Evolutionary conservation across 1,140 invertebrate genomes (phyloP).

Genomic region (Nautilus pompilius): DNA sequence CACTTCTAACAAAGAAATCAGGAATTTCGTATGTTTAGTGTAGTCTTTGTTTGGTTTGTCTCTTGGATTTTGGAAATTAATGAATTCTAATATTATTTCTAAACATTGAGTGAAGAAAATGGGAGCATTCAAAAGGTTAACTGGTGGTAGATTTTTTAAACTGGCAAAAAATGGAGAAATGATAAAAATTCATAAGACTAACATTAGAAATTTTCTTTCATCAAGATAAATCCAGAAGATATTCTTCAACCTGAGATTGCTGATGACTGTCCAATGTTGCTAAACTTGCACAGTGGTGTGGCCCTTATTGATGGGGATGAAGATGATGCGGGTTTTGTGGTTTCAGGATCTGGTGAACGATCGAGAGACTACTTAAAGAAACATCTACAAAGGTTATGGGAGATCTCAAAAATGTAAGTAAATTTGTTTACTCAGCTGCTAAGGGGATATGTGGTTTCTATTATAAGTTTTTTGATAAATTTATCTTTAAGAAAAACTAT

Average conservation of each 20-base stretch:
- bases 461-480: neutral
- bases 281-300: constrained; percentile 27
- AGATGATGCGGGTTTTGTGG: neutral
- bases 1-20: too few relatives aligned
- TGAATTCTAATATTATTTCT: too few relatives aligned
- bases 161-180: neutral
- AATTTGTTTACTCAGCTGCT: neutral
- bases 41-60: too few relatives aligned
- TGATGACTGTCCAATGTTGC: constrained; percentile 22
- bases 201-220: constrained; percentile 3
- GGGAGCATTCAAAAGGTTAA: neutral
- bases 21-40: too few relatives aligned
- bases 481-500: neutral
- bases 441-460: neutral
- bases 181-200: neutral
- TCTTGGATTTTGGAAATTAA: too few relatives aligned
- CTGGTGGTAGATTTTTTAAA: neutral
- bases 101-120: neutral
- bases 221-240: constrained; percentile 25
- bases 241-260: constrained; percentile 20
- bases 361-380: neutral
- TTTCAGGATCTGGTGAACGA: neutral
- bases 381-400: neutral
- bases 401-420: neutral
- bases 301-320: constrained; percentile 9